Evolutionary conservation across 1,140 invertebrate genomes (phyloP).

Genomic region (Drosophila athabasca): DNA sequence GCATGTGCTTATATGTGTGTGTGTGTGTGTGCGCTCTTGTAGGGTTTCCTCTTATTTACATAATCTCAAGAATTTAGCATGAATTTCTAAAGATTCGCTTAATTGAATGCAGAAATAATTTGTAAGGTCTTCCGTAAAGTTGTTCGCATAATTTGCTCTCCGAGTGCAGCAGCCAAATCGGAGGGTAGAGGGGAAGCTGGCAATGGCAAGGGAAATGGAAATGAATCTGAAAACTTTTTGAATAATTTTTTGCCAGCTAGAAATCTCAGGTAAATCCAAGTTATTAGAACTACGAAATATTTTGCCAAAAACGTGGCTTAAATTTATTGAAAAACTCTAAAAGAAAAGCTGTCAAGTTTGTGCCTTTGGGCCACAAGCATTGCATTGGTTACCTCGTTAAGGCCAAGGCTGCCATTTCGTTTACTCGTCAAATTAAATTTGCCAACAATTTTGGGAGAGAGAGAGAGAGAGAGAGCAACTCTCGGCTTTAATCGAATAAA

Average conservation of each 20-base stretch:
- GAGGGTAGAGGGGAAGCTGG: not conserved
- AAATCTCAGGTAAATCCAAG: no score
- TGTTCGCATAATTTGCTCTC: slow-evolving; percentile 39
- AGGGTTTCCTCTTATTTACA: slow-evolving; percentile 65
- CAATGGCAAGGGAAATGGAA: no score
- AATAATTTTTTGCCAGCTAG: no score
- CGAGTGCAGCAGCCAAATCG: slow-evolving; percentile 1
- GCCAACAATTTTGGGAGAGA: slow-evolving; percentile 55
- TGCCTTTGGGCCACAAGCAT: slow-evolving; percentile 6
- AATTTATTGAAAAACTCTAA: slow-evolving; percentile 7
- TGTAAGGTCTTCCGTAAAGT: slow-evolving; percentile 39
- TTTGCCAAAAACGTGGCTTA: not conserved
- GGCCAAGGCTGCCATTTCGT: slow-evolving; percentile 31
- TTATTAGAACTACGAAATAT: no score
- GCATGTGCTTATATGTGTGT: slow-evolving; percentile 5
- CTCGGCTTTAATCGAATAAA: slow-evolving; percentile 68
- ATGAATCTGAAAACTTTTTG: no score
- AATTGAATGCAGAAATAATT: slow-evolving; percentile 63
- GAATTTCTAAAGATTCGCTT: slow-evolving; percentile 55
- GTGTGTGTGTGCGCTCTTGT: slow-evolving; percentile 25
- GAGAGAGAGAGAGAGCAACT: slow-evolving; percentile 26
- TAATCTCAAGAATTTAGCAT: slow-evolving; percentile 52
- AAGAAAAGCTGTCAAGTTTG: slow-evolving; percentile 20
- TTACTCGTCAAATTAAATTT: slow-evolving; percentile 70
- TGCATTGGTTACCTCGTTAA: no score